phyloP scores from a whole-genome alignment of 2,888 invertebrate species.

The Athrips mouffetella region DNA sequence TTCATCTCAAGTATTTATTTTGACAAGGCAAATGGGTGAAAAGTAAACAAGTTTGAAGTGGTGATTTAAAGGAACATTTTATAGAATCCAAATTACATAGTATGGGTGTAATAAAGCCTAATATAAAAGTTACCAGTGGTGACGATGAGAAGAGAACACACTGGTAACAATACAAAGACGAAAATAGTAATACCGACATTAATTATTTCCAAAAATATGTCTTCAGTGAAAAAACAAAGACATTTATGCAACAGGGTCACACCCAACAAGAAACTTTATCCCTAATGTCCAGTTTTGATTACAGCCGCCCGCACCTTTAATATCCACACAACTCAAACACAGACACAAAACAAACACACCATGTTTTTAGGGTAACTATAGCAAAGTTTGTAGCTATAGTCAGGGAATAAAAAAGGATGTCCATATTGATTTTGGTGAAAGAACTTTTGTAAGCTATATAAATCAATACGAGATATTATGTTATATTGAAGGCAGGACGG shows the following conservation, averaged over 20 bases:
- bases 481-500: no score
- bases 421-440: not conserved
- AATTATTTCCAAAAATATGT: no score
- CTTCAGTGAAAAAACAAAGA: not conserved
- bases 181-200: no score
- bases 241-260: not conserved
- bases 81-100: no score
- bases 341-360: conserved; percentile 56
- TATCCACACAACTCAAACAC: conserved; percentile 53
- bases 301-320: conserved; percentile 56
- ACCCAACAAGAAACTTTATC: conserved; percentile 31
- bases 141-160: no score
- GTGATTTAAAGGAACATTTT: not conserved
- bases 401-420: not conserved
- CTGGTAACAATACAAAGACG: no score
- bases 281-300: conserved; percentile 50
- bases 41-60: conserved; percentile 8
- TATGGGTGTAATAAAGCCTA: no score
- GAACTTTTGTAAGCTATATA: no score
- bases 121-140: no score
- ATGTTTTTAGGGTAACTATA: conserved; percentile 40
- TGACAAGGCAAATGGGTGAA: conserved; percentile 27
- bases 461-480: no score
- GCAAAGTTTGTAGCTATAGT: not conserved
- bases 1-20: conserved; percentile 34